phyloP scores from a whole-genome alignment of 1,140 invertebrate species.

The Microvelia longipes region DNA sequence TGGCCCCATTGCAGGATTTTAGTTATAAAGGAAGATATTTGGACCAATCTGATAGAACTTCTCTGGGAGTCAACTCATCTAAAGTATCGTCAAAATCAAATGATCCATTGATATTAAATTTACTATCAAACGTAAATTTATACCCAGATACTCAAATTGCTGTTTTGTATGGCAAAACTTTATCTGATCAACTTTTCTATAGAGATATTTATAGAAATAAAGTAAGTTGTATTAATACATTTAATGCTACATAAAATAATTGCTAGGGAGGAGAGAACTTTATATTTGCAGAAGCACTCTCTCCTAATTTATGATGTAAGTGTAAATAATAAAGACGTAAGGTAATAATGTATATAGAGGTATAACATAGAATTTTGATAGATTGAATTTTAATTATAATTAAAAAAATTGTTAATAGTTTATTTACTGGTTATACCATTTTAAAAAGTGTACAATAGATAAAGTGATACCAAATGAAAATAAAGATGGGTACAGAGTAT shows the following conservation, averaged over 20 bases:
- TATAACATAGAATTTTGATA: no score
- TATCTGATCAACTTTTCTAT: neutral
- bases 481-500: no score
- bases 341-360: neutral
- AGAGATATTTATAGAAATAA: neutral
- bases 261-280: no score
- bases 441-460: no score
- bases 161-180: neutral
- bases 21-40: neutral
- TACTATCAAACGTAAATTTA: neutral
- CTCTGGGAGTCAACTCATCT: neutral
- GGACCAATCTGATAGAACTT: neutral
- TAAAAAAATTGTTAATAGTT: no score
- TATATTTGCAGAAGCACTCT: no score
- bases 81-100: neutral
- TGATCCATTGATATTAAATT: neutral
- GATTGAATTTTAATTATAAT: no score
- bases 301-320: neutral
- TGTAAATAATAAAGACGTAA: neutral
- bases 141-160: neutral
- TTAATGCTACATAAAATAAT: no score
- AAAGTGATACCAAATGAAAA: no score
- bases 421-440: no score
- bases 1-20: neutral
- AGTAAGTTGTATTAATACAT: neutral